Percentiles rank a stretch among this genome's conserved stretches.
phyloP scores from a whole-genome alignment of 2,888 invertebrate species.

The Sarcophaga variegata region DNA sequence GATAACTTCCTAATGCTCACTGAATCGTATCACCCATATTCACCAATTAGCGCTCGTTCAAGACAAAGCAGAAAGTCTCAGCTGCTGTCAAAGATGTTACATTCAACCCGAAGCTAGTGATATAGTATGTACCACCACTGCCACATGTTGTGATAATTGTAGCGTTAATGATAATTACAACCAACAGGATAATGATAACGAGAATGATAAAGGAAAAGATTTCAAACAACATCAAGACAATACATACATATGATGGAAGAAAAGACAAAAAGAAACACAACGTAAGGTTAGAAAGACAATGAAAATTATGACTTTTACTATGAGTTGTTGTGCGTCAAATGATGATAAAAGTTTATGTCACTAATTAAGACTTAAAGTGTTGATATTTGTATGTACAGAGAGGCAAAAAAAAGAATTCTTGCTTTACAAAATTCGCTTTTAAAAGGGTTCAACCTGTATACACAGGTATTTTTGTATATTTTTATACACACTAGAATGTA shows the following conservation, averaged over 20 bases:
- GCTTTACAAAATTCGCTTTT: slow-evolving; percentile 15
- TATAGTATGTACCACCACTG: background rate
- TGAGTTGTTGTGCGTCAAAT: slow-evolving; percentile 16
- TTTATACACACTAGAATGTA: background rate
- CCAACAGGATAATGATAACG: background rate
- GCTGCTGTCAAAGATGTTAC: slow-evolving; percentile 33
- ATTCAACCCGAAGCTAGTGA: background rate
- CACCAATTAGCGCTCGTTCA: background rate
- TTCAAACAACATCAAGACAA: slow-evolving; percentile 4
- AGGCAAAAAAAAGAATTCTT: slow-evolving; percentile 1
- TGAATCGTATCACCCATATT: background rate
- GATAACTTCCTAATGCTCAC: background rate
- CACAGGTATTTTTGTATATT: no score
- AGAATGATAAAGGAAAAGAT: background rate
- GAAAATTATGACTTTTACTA: slow-evolving; percentile 26
- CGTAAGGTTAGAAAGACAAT: slow-evolving; percentile 3
- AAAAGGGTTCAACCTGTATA: background rate
- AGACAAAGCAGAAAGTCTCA: slow-evolving; percentile 13
- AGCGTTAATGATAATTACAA: background rate
- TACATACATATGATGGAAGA: background rate
- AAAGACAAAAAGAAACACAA: no score
- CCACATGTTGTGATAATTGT: slow-evolving; percentile 44
- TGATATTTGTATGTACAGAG: background rate
- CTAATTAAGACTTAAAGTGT: slow-evolving; percentile 41
- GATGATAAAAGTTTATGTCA: slow-evolving; percentile 39